phyloP scores from a whole-genome alignment of 2,113 vertebrate genomes.

The Ancistrus triradiatus region DNA sequence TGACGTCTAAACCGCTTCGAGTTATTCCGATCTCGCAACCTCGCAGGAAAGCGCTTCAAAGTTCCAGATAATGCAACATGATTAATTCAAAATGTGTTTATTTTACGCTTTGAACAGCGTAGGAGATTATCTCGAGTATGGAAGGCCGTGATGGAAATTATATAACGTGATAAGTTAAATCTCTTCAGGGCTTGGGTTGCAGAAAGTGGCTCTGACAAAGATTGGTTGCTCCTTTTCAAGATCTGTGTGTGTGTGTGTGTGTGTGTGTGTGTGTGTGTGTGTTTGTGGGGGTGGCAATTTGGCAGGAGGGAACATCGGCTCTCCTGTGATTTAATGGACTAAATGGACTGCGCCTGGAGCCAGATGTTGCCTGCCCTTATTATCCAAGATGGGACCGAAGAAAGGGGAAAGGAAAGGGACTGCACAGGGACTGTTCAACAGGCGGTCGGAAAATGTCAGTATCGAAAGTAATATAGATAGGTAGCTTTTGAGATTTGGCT shows the following conservation, averaged over 20 bases:
- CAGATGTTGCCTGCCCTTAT: slow-evolving; percentile 26
- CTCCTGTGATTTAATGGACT: slow-evolving; percentile 32
- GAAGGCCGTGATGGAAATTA: background rate
- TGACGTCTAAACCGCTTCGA: too few species aligned
- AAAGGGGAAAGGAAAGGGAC: too few species aligned
- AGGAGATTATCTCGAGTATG: background rate
- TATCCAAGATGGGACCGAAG: slow-evolving; percentile 18
- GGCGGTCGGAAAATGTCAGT: too few species aligned
- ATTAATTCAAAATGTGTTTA: background rate
- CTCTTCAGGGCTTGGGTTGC: background rate
- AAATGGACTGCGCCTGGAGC: slow-evolving; percentile 36
- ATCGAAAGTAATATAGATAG: too few species aligned
- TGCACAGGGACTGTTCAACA: too few species aligned
- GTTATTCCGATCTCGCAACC: background rate
- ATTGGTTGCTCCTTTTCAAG: background rate
- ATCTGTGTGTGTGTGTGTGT: background rate
- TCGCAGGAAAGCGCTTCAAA: background rate
- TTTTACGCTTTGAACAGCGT: slow-evolving; percentile 1
- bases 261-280: too few species aligned
- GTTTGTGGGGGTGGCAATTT: slow-evolving; percentile 1
- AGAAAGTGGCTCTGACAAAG: background rate
- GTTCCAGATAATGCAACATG: background rate
- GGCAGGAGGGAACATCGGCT: background rate
- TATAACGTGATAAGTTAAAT: background rate
- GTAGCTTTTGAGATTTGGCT: too few species aligned